These are phyloP conservation scores for Podarcis raffonei DNA, from an alignment of 2,113 vertebrate genomes.

Conservation along the genomic window DNA sequence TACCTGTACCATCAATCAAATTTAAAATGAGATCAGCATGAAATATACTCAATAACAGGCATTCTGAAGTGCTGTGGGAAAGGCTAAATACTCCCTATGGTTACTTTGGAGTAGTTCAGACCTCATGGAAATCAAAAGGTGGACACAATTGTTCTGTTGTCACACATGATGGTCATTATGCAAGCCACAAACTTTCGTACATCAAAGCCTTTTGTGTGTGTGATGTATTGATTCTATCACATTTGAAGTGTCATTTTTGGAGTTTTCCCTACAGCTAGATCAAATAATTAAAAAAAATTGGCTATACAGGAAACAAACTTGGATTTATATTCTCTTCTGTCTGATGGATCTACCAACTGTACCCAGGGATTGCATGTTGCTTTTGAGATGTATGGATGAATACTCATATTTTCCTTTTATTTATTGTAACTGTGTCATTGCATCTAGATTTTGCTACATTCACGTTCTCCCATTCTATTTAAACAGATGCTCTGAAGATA, in stretches of 20 bases:
- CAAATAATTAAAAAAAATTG: not conserved
- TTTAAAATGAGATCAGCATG: not conserved
- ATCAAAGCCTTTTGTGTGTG: not conserved
- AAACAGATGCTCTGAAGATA: conserved; percentile 82
- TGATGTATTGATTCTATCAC: not conserved
- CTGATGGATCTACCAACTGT: not conserved
- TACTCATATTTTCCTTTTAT: not conserved
- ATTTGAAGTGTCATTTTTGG: not conserved
- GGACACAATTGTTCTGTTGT: not conserved
- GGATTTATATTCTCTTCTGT: not conserved
- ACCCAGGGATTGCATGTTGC: not conserved
- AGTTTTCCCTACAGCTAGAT: not conserved
- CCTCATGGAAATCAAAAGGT: not conserved
- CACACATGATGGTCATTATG: not conserved
- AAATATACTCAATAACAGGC: not conserved
- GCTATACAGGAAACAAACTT: not conserved
- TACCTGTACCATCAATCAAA: not conserved
- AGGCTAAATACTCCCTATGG: not conserved
- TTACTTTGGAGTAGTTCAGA: not conserved
- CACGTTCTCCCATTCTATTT: conserved; percentile 54
- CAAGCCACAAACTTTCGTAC: not conserved
- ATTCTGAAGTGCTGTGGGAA: not conserved
- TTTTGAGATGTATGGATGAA: not conserved
- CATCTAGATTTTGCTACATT: conserved; percentile 20
- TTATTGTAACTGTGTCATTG: not conserved